A percentile compares a stretch with the other conserved stretches of the same genome.
Evolutionary conservation across 2,113 vertebrate genomes (phyloP).

Genomic region (Symphodus melops): DNA sequence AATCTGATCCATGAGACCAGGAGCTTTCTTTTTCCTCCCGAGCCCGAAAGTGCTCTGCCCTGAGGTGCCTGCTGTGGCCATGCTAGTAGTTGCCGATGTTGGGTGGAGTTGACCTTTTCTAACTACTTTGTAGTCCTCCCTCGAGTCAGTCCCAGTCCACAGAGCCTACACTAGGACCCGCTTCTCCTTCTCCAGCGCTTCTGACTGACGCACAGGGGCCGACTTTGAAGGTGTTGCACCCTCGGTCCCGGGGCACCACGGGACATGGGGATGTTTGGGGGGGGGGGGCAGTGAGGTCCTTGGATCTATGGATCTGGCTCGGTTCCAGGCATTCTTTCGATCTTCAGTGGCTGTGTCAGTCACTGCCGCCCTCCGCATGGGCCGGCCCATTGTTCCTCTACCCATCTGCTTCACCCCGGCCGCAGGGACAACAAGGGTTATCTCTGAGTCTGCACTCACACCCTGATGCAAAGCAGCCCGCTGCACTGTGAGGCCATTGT

Average conservation of each 20-base stretch:
- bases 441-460: conserved; percentile 88
- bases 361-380: conserved; percentile 90
- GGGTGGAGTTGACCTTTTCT: conserved; percentile 51
- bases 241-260: conserved; percentile 89
- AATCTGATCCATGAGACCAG: conserved; percentile 93
- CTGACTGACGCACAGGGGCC: conserved; percentile 87
- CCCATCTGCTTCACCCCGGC: conserved; percentile 88
- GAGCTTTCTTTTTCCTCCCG: conserved; percentile 89
- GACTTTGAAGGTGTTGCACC: conserved; percentile 96
- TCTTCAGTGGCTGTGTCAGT: conserved; percentile 92
- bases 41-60: conserved; percentile 91
- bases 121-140: conserved; percentile 78
- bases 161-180: conserved; percentile 78
- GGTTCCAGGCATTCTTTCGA: conserved; percentile 91
- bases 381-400: conserved; percentile 91
- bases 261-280: conserved; percentile 91
- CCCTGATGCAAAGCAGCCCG: conserved; percentile 83
- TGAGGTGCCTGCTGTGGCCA: conserved; percentile 93
- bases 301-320: conserved; percentile 88
- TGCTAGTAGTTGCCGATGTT: conserved; percentile 80
- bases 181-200: conserved; percentile 88
- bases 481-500: conserved; percentile 87
- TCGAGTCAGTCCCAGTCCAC: conserved; percentile 84
- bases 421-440: conserved; percentile 89
- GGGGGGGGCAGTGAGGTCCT: conserved; percentile 75